Percentiles rank a stretch among this genome's conserved stretches.
Conservation (phyloP, 2,113 vertebrate genomes). For the Agelaius phoeniceus region DNA sequence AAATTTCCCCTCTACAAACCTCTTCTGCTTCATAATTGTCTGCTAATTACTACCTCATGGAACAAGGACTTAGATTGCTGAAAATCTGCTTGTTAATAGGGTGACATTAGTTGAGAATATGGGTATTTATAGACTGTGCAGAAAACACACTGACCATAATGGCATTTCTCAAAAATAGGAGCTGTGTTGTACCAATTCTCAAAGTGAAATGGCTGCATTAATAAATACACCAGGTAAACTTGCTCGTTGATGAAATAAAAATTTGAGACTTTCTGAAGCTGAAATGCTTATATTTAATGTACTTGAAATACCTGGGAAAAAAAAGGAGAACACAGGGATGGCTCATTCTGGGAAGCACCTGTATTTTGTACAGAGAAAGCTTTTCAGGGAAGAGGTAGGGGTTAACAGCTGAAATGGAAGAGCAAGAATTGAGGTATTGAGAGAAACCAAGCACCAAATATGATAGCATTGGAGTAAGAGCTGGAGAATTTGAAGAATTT, state of each 20-base stretch:
- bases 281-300: not conserved
- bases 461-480: conserved; percentile 8
- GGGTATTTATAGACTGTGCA: not conserved
- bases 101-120: not conserved
- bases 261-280: not conserved
- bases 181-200: not conserved
- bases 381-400: not conserved
- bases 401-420: conserved; percentile 29
- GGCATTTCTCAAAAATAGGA: not conserved
- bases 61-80: not conserved
- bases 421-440: not conserved
- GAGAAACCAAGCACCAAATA: not conserved
- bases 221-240: not conserved
- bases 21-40: not conserved
- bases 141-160: not conserved
- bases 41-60: not conserved
- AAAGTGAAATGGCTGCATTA: not conserved
- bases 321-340: not conserved
- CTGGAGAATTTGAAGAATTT: conserved; percentile 64
- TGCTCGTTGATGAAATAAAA: not conserved
- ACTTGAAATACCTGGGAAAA: not conserved
- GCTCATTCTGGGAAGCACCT: not conserved
- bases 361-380: not conserved
- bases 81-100: not conserved
- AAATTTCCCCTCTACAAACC: not conserved